Base-by-base conservation (phyloP, 2,797 vertebrate genomes). In the Allobates femoralis region DNA sequence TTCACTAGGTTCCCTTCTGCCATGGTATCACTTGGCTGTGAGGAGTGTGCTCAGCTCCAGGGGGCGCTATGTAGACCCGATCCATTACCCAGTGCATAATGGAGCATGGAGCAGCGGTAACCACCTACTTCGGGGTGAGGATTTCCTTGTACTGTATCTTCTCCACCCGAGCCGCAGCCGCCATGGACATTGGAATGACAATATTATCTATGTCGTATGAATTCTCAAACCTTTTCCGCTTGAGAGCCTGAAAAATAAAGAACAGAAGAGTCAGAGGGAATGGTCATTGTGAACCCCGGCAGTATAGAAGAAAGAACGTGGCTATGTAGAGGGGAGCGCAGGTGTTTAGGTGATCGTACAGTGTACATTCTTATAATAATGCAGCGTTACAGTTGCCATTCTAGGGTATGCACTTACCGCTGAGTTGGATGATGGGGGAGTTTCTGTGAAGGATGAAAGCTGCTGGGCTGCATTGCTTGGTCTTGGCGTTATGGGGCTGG, bases 81-180 rank as follows among this genome's bases (percentile, higher is more conserved):
- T 53, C 51, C 51, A 15, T 53, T 2, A 18, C 51, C 15, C 41
- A 46, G 8, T 46, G 51, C 16, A 15, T 15, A n/a, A n/a, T 12
- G 15, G 16, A 23, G 19, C 2, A 1, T 34, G 7, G 30, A 19
- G 34, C 7, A 34, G 11, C 18, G 26, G 11, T n/a, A 3, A 50
- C 46, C 51, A n/a, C 30, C 5, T 88, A 94, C 93, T 93, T 93
- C 69, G 93, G 93, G 32, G 93, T 93, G 58, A 93, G 83, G 8
- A 93, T 93, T 88, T 94, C 93, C 86, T 94, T 94, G 83, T 93
- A 94, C 86, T 92, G 93, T 2, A 93, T 85, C 78, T 90, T 94
- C 88, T 93, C 94, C 82, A 93, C 92, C 26, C 87, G 82, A 26
- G 92, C 83, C 14, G 90, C 87, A 0, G 93, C 92, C 74, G 91